These are phyloP conservation scores for Diglossa cyanea DNA, from an alignment of 2,797 vertebrate genomes.

Conservation along the genomic window DNA sequence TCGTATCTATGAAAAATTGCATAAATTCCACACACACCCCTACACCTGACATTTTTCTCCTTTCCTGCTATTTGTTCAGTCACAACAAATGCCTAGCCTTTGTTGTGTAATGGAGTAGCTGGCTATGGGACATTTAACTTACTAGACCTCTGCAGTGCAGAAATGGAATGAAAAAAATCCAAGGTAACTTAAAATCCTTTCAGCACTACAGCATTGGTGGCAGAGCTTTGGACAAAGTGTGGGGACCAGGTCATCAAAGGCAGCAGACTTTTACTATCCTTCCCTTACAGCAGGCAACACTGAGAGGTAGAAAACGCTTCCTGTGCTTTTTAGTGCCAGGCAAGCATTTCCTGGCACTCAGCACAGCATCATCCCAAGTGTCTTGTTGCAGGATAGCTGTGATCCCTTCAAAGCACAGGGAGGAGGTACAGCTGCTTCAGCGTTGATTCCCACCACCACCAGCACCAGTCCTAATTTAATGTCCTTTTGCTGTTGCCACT, in stretches of 20 bases:
- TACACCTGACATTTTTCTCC: not conserved
- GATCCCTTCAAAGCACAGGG: not conserved
- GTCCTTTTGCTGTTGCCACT: not conserved
- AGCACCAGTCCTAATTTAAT: not conserved
- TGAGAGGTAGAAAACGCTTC: not conserved
- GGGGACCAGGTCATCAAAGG: not conserved
- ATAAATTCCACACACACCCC: not conserved
- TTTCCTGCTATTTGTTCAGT: not conserved
- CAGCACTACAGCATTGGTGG: not conserved
- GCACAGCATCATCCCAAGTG: rapidly evolving
- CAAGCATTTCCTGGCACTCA: not conserved
- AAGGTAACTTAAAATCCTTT: not conserved
- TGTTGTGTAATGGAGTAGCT: not conserved
- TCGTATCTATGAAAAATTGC: not conserved
- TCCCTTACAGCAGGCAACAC: not conserved
- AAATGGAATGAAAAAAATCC: not conserved
- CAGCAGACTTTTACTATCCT: not conserved
- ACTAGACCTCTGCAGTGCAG: not conserved
- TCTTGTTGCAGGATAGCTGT: not conserved
- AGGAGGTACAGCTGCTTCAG: not conserved
- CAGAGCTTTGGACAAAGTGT: not conserved
- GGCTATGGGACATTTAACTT: not conserved
- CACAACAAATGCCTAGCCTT: not conserved
- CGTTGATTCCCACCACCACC: not conserved
- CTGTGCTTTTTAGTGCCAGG: not conserved